These are phyloP conservation scores for Hippocampus comes DNA, from an alignment of 2,113 vertebrate species.

Conservation along the genomic window DNA sequence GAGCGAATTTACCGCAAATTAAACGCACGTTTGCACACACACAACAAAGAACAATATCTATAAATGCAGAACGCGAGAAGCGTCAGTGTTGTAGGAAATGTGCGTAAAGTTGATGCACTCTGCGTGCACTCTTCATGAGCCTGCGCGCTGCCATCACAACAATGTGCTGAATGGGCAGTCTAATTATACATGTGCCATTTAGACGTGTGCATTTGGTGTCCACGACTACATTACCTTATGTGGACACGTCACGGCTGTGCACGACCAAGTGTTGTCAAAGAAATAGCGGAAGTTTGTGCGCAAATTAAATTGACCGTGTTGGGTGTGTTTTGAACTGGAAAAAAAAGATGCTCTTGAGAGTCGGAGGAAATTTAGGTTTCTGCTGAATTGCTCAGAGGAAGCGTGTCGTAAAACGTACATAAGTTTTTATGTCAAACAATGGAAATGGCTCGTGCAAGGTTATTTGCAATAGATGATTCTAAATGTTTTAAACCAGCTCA, in stretches of 20 bases:
- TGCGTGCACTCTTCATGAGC: constrained; percentile 66
- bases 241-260: constrained; percentile 76
- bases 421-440: not conserved
- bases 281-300: not conserved
- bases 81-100: not conserved
- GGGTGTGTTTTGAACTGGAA: not conserved
- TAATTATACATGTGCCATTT: constrained; percentile 99
- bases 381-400: not conserved
- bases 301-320: not conserved
- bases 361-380: not conserved
- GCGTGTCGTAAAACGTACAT: not conserved
- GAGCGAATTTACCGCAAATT: constrained; percentile 2
- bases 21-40: constrained; percentile 1
- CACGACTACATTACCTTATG: constrained; percentile 99
- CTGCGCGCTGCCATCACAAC: constrained; percentile 87
- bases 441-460: not conserved
- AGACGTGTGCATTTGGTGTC: constrained; percentile 82
- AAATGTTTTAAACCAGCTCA: not conserved
- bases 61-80: not conserved
- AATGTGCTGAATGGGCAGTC: constrained; percentile 99
- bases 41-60: not conserved
- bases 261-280: not conserved
- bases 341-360: not conserved
- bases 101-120: not conserved
- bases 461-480: not conserved